Evolutionary conservation across 2,888 invertebrate species (phyloP), one percentile per base, ranked within the genome.

Genomic region (Megaustenia siamemsis): DNA sequence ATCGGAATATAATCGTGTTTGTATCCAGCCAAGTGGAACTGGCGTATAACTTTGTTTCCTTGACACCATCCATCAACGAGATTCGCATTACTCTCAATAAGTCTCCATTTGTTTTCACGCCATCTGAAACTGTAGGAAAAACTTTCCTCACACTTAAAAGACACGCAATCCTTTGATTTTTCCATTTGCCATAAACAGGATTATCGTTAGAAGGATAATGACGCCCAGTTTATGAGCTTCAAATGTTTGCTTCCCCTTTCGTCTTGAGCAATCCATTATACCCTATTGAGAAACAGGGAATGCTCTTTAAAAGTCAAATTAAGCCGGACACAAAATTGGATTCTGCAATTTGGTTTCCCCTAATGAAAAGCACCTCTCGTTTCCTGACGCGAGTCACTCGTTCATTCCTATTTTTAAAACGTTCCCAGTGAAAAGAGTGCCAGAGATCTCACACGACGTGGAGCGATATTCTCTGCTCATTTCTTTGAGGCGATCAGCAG

Each of bases 311-410:
- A 87, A 85, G 85, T 87, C 85, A 84, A 86, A 87, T 87, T 86
- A 87, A 79, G 83, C 83, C 82, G 77, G 80, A 84, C 85, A 84
- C 87, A 82, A 86, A 87, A 87, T 87, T 87, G 86, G 87, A 87
- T 87, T 87, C 84, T 84, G 84, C 87, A 85, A 87, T 87, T 87
- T 87, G 87, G 84, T 63, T 83, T 66, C 84, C 63, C 60, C 75
- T 79, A 80, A 84, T 84, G 84, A 84, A 84, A 84, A 84, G 79
- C 84, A 80, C 71, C 80, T 68, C 80, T 79, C 75, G 73, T 75
- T 84, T 84, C 80, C 84, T 73, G 84, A 35, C 77, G 83, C 82
- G 78, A 78, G 77, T 83, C 53, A 69, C 75, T 69, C 84, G 84
- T 84, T 73, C 80, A 66, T 84, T 84, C 80, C 75, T 80, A 80